Evolutionary conservation across 2,888 invertebrate genomes (phyloP), one percentile per base, ranked within the genome.

Genomic region (Ophion ventricosus): DNA sequence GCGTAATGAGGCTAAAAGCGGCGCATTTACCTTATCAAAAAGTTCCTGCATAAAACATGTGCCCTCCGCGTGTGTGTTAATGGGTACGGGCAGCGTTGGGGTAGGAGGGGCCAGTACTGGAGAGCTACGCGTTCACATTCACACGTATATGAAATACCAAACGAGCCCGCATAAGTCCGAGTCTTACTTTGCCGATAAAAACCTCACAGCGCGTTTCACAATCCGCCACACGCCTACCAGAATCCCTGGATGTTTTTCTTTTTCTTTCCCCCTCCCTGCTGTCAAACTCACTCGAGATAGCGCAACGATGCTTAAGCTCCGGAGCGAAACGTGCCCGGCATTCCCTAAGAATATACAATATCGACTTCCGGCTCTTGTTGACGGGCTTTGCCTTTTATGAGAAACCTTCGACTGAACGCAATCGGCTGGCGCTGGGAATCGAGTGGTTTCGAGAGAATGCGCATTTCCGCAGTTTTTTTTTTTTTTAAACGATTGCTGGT

Each of bases 31-130:
- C 84, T 84, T 84, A 84, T 84, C 84, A 72, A 72, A 72, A 59
- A 73, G 64, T 59, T 29, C 72, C 80, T 86, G 80, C 80, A 86
- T 86, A 80, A 86, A 83, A 84, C 84, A 86, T 84, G 80, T 79
- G 79, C 61, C 35, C 63, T 64, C 77, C 74, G 70, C 84, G 67
- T 83, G 77, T 67, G 80, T 72, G 81, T 70, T 76, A 86, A 85
- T 83, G 76, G 67, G 66, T 25, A 25, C 43, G 26, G 54, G 56
- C 49, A 49, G 56, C 35, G 35, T 35, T 35, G 23, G 43, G 57
- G 70, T 23, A 14, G 43, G 49, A 17, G 49, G 49, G 49, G 49
- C 49, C 4, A 49, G 4, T 17, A 17, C 5, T 54, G n/a, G 64
- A 57, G 40, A 75, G 40, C 66, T 73, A 23, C 80, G 76, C 83